Evolutionary conservation across 2,113 vertebrate species (phyloP), one percentile per base, ranked within the genome.

Genomic region (Hyperopisus bebe): DNA sequence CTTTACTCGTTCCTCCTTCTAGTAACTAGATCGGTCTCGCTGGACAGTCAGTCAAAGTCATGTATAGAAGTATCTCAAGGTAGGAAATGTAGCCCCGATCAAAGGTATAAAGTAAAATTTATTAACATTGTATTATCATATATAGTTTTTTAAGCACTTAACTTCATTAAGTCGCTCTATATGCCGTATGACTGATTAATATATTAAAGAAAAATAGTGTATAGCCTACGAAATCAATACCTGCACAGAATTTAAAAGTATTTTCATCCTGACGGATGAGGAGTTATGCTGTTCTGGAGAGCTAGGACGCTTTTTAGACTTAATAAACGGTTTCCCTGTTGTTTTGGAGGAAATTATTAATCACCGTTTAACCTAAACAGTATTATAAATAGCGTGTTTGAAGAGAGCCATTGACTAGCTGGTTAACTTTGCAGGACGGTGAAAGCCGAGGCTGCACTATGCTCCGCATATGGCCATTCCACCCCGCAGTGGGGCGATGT

Each of bases 31-130:
- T 70, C 17, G 35, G 11, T 15, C n/a, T 48, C 17, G 3, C 51
- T 17, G 55, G 35, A 1, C 6, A 4, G 35, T 0, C 39, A 13
- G 19, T 5, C 13, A 74, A 74, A 17, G 42, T 15, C 44, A 55
- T 82, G 88, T 89, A 89, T 31, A 83, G 8, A 51, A 48, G 48
- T 83, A 66, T 88, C 2, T 27, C 31, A 89, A 89, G 74, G 88
- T 89, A 44, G 50, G 74, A 42, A n/a, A 80, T 39, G 3, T 24
- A 88, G 17, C 27, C 6, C 35, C 21, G 4, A 88, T 35, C 1
- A 31, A 47, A 27, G 19, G 3, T 31, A 10, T 80, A 39, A 48
- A 87, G n/a, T 7, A 8, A 11, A 55, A 87, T 6, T 42, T 31
- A 55, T 86, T 86, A 39, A 19, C 24, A 3, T 77, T 77, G 35